A percentile compares a stretch with the other conserved stretches of the same genome.
phyloP scores from a whole-genome alignment of 2,113 vertebrate species.

The Ageneiosus marmoratus region DNA sequence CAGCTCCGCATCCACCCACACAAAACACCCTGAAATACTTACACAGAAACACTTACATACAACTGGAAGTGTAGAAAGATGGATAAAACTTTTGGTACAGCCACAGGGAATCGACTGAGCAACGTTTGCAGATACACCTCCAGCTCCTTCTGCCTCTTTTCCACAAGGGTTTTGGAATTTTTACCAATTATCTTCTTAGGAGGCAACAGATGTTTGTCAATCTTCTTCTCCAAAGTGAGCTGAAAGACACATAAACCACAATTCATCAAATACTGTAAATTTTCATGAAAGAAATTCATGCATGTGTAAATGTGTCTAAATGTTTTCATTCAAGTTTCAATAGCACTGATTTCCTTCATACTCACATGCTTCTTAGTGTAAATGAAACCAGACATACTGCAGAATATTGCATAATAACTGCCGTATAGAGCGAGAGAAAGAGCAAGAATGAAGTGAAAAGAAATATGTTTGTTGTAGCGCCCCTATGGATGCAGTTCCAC shows the following conservation, averaged over 20 bases:
- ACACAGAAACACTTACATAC: slow-evolving; percentile 82
- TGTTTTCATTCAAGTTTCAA: neutral
- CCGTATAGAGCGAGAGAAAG: no score
- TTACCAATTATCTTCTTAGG: slow-evolving; percentile 98
- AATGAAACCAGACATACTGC: neutral
- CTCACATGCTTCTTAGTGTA: neutral
- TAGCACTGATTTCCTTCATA: neutral
- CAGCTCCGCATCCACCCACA: neutral
- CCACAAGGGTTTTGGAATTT: slow-evolving; percentile 93
- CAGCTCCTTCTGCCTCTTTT: slow-evolving; percentile 91
- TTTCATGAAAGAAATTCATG: neutral
- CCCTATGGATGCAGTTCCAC: no score
- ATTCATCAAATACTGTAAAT: neutral
- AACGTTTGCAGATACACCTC: slow-evolving; percentile 92
- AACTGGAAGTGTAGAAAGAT: slow-evolving; percentile 89
- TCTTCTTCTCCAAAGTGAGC: slow-evolving; percentile 87
- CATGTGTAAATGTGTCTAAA: neutral
- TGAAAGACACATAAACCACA: slow-evolving; percentile 54
- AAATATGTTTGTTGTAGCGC: no score
- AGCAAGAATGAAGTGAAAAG: no score
- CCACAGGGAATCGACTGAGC: slow-evolving; percentile 79
- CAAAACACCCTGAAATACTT: neutral
- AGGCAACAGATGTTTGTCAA: slow-evolving; percentile 88
- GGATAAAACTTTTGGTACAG: slow-evolving; percentile 82
- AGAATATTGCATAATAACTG: no score